Evolutionary conservation across 2,888 invertebrate species (phyloP).

Genomic region (Spodoptera exigua): DNA sequence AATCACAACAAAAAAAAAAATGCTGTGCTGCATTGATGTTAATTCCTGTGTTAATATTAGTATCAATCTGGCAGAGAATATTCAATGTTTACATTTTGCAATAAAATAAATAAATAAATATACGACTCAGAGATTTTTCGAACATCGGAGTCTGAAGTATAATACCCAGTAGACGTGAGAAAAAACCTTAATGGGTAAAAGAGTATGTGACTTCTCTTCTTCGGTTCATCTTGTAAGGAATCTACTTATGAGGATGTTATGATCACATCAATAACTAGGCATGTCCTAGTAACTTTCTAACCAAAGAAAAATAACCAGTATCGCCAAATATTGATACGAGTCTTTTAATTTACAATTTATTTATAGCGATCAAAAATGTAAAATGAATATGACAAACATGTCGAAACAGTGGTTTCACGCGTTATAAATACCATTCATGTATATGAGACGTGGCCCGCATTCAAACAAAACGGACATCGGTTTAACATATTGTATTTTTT

Average conservation of each 20-base stretch:
- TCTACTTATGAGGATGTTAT: constrained; percentile 1
- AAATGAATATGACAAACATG: constrained; percentile 47
- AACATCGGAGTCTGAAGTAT: no score
- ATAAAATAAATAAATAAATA: no score
- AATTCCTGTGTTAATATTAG: no score
- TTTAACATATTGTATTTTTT: constrained; percentile 31
- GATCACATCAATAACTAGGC: constrained; percentile 7
- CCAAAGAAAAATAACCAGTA: constrained; percentile 21
- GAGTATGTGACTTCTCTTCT: no score
- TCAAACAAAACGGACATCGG: constrained; percentile 29
- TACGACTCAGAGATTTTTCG: no score
- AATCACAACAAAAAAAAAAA: no score
- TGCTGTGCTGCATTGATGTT: no score
- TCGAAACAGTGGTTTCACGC: constrained; percentile 48
- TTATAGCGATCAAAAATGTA: constrained; percentile 40
- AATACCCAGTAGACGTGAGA: no score
- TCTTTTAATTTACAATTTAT: constrained; percentile 37
- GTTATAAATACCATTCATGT: constrained; percentile 36
- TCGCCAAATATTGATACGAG: constrained; percentile 13
- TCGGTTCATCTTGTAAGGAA: background rate
- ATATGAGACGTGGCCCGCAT: constrained; percentile 38
- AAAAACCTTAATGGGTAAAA: no score
- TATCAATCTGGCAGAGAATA: no score
- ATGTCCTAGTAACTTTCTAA: no score
- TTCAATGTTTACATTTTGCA: no score